Evolutionary conservation across 2,888 invertebrate genomes (phyloP).

Genomic region (Aproaerema taeniolella): DNA sequence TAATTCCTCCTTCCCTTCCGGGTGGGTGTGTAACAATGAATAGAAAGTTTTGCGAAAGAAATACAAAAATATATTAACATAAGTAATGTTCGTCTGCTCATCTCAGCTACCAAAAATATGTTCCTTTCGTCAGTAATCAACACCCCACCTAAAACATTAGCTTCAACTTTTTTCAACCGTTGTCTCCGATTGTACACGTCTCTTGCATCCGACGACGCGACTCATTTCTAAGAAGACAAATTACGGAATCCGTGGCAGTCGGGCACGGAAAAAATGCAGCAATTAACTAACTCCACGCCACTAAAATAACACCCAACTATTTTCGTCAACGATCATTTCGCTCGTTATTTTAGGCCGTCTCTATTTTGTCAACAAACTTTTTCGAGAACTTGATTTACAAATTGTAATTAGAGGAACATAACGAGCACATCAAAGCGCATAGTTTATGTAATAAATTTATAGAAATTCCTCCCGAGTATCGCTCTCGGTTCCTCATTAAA

Average conservation of each 20-base stretch:
- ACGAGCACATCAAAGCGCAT: constrained; percentile 42
- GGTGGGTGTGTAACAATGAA: too few species aligned
- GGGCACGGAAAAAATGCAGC: constrained; percentile 69
- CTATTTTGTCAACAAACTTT: constrained; percentile 46
- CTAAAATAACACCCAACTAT: constrained; percentile 63
- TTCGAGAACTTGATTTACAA: constrained; percentile 36
- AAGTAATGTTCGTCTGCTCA: too few species aligned
- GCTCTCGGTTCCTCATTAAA: constrained; percentile 35
- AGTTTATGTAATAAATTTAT: constrained; percentile 22
- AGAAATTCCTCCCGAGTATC: constrained; percentile 9
- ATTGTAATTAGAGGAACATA: constrained; percentile 34
- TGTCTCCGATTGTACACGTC: constrained; percentile 68
- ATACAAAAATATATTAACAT: too few species aligned
- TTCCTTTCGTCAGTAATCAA: too few species aligned
- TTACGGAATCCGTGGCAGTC: constrained; percentile 67
- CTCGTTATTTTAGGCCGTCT: constrained; percentile 56
- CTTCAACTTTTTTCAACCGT: too few species aligned
- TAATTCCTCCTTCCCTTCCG: too few species aligned
- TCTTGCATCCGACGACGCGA: constrained; percentile 72
- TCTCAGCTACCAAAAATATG: too few species aligned
- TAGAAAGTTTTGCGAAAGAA: too few species aligned
- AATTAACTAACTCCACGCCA: constrained; percentile 61
- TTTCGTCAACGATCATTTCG: constrained; percentile 59
- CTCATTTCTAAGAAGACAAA: constrained; percentile 77
- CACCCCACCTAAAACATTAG: constrained; percentile 40